Percentiles rank a stretch among this genome's conserved stretches.
Evolutionary conservation across 92 coral and sea anemone species (phyloP).

Genomic region (Porites lobata): DNA sequence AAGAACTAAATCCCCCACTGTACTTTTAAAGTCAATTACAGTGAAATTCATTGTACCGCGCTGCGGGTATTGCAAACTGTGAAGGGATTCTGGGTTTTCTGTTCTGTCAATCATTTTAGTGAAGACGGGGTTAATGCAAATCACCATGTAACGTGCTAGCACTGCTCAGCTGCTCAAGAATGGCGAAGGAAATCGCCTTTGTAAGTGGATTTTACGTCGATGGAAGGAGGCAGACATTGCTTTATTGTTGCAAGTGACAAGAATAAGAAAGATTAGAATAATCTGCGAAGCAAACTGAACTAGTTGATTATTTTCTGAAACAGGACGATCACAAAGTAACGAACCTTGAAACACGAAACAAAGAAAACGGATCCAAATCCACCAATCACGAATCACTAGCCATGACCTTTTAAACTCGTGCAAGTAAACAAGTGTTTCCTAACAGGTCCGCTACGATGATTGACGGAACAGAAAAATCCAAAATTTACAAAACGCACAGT

Average conservation of each 20-base stretch:
- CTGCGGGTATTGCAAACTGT: too few relatives aligned
- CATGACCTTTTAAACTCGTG: slow-evolving; percentile 16
- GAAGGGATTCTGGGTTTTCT: too few relatives aligned
- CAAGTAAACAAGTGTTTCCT: neutral
- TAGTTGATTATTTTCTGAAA: neutral
- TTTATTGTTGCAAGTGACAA: slow-evolving; percentile 8
- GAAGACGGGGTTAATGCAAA: slow-evolving; percentile 8
- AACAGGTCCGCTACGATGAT: slow-evolving; percentile 3
- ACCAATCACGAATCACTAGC: slow-evolving; percentile 17
- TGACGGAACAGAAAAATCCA: slow-evolving; percentile 9
- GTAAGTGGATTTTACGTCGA: neutral
- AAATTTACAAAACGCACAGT: slow-evolving; percentile 8
- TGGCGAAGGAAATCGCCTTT: neutral
- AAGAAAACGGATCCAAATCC: neutral
- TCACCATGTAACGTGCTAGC: slow-evolving; percentile 11
- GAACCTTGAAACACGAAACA: slow-evolving; percentile 15
- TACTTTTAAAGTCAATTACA: slow-evolving; percentile 5
- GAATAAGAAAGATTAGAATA: slow-evolving; percentile 6
- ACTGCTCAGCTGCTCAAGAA: neutral
- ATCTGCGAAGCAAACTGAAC: slow-evolving; percentile 6
- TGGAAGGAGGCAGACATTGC: slow-evolving; percentile 7
- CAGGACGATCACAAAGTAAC: slow-evolving; percentile 5
- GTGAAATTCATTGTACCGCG: neutral
- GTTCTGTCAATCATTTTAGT: neutral
- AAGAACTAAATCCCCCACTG: slow-evolving; percentile 7